Percentiles rank a stretch among this genome's conserved stretches.
These are phyloP conservation scores for Oreohelix idahoensis DNA, from an alignment of 1,140 invertebrate genomes.

Conservation along the genomic window DNA sequence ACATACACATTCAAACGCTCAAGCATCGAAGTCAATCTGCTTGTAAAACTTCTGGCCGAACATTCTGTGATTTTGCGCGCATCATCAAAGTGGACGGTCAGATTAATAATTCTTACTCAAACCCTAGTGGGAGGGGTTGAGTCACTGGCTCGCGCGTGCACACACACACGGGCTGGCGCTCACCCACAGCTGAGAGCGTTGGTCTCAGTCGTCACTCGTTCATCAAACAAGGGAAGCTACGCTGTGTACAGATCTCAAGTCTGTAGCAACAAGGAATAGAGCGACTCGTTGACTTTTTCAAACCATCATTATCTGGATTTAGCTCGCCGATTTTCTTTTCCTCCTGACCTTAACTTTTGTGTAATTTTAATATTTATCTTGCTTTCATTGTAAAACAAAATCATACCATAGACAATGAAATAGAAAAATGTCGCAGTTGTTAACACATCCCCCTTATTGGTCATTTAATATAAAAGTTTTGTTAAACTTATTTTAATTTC, in stretches of 20 bases:
- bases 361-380: no score
- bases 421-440: no score
- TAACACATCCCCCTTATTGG: no score
- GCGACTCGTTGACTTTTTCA: neutral
- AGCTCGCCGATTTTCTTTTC: neutral
- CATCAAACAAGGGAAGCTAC: neutral
- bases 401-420: no score
- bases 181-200: neutral
- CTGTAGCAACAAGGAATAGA: neutral
- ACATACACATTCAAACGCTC: neutral
- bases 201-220: neutral
- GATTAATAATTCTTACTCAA: neutral
- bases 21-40: neutral
- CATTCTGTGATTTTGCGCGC: neutral
- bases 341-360: neutral
- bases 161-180: neutral
- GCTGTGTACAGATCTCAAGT: neutral
- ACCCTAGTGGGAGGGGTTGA: conserved; percentile 2
- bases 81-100: neutral
- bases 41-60: neutral
- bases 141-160: neutral
- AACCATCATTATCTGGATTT: neutral
- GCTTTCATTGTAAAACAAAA: no score
- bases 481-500: no score
- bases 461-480: no score